Percentiles rank a stretch among this genome's conserved stretches.
These are phyloP conservation scores for Cybosia mesomella DNA, from an alignment of 2,888 invertebrate genomes.

Conservation along the genomic window DNA sequence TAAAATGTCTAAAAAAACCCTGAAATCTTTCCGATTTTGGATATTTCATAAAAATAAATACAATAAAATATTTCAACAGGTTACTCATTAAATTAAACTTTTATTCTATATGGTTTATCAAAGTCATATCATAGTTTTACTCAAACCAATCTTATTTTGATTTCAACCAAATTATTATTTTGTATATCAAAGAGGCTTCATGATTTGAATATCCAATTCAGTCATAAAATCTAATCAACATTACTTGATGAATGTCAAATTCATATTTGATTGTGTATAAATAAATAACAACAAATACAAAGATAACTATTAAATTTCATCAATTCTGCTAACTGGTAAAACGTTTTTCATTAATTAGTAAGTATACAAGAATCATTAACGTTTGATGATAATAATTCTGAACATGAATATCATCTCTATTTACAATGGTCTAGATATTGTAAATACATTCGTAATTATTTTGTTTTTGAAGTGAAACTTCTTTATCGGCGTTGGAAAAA, in stretches of 20 bases:
- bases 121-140: background rate
- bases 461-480: too few relatives aligned
- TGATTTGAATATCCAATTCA: background rate
- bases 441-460: too few relatives aligned
- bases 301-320: background rate
- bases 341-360: background rate
- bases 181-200: background rate
- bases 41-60: background rate
- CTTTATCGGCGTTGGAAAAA: too few relatives aligned
- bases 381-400: background rate
- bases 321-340: background rate
- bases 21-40: background rate
- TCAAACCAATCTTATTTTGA: background rate
- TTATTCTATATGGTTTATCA: background rate
- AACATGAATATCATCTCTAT: too few relatives aligned
- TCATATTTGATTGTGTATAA: background rate
- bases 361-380: background rate
- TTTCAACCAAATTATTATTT: background rate
- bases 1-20: too few relatives aligned
- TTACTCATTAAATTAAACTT: background rate
- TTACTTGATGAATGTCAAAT: background rate
- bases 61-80: too few relatives aligned
- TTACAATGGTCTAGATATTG: too few relatives aligned
- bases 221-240: background rate
- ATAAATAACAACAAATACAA: background rate